Conservation (phyloP, 2,888 invertebrate genomes). For the Pseudanteris insignis region DNA sequence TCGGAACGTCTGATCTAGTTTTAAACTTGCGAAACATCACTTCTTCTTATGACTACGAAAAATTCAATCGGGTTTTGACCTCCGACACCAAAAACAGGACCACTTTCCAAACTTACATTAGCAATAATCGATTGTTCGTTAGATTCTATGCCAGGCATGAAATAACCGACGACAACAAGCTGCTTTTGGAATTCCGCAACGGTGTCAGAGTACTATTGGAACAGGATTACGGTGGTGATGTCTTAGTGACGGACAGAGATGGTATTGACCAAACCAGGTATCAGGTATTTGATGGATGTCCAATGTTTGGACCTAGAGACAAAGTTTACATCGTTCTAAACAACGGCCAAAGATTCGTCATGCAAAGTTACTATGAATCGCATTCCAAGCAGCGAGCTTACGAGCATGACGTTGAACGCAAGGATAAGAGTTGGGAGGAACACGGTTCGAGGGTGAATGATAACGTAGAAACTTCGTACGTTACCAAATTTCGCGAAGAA, state of each 20-base stretch:
- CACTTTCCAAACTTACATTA: conserved; percentile 49
- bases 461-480: conserved; percentile 45
- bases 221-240: conserved; percentile 50
- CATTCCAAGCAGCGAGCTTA: conserved; percentile 50
- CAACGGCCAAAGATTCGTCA: conserved; percentile 55
- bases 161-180: conserved; percentile 48
- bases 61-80: conserved; percentile 50
- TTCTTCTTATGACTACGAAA: conserved; percentile 50
- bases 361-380: conserved; percentile 52
- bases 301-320: conserved; percentile 51
- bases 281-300: conserved; percentile 51
- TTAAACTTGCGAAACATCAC: conserved; percentile 50
- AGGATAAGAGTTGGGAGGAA: conserved; percentile 44
- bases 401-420: conserved; percentile 40
- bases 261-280: conserved; percentile 1
- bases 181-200: conserved; percentile 57
- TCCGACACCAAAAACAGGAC: conserved; percentile 46
- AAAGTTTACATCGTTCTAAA: conserved; percentile 53
- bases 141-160: conserved; percentile 54
- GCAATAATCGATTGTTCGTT: conserved; percentile 52
- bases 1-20: conserved; percentile 48
- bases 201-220: conserved; percentile 54
- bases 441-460: conserved; percentile 40
- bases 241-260: conserved; percentile 38
- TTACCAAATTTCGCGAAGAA: conserved; percentile 51